phyloP scores from a whole-genome alignment of 2,888 invertebrate species.

The Enoplolaimus lenunculus region DNA sequence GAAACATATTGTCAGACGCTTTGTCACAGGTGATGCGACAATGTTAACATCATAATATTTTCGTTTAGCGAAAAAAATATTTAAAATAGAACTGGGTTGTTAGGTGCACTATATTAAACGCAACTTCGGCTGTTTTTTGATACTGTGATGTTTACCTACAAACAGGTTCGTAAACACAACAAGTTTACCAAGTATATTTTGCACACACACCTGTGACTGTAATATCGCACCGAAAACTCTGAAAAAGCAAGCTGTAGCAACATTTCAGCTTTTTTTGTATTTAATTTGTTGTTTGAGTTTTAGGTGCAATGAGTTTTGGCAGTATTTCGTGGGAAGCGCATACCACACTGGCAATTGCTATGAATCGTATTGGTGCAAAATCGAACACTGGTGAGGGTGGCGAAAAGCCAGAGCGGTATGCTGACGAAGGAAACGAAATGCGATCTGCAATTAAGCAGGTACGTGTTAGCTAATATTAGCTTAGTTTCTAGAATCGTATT shows the following conservation, averaged over 20 bases:
- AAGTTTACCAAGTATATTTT: too few species aligned
- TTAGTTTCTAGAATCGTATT: not conserved
- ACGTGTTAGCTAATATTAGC: too few species aligned
- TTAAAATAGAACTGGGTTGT: too few species aligned
- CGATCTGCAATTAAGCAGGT: slow-evolving; percentile 89
- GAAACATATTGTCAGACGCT: slow-evolving; percentile 82
- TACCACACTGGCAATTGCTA: slow-evolving; percentile 79
- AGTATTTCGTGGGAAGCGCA: slow-evolving; percentile 94
- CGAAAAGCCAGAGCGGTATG: slow-evolving; percentile 55
- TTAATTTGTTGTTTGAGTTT: slow-evolving; percentile 17
- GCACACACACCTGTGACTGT: too few species aligned
- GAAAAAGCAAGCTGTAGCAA: too few species aligned
- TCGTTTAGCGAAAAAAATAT: too few species aligned
- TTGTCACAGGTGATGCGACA: slow-evolving; percentile 65
- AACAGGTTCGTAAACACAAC: too few species aligned
- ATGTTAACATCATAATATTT: too few species aligned
- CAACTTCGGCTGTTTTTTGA: too few species aligned
- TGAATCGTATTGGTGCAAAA: slow-evolving; percentile 92
- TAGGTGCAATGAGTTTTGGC: slow-evolving; percentile 86
- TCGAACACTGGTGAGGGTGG: slow-evolving; percentile 98
- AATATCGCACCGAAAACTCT: too few species aligned
- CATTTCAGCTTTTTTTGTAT: not conserved
- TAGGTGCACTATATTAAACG: too few species aligned
- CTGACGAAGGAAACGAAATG: slow-evolving; percentile 61
- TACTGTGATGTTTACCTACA: too few species aligned